Evolutionary conservation across 2,113 vertebrate genomes (phyloP), one percentile per base, ranked within the genome.

Genomic region (Urocolius indicus): DNA sequence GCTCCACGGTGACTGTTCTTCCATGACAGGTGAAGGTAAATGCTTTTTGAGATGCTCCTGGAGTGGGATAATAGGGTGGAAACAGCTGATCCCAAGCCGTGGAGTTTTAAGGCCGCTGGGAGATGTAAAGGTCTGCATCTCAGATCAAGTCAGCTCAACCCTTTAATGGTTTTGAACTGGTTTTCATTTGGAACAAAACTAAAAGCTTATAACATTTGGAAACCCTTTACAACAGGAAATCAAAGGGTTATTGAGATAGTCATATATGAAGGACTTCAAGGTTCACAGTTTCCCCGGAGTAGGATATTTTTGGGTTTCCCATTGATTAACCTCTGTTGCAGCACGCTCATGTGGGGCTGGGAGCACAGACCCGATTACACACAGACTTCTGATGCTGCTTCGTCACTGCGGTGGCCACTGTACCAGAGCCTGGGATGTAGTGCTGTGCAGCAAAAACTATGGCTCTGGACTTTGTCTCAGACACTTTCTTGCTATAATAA

Each of bases 181-280:
- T 94, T 97, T 96, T 95, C 84, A 91, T 95, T 89, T 94, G 57
- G 73, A 41, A 57, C n/a, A 83, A 90, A 76, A 16, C 45, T 48
- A 75, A 94, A 73, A 81, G 46, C 76, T 94, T 94, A 17, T 59
- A 96, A 93, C 95, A 97, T 96, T 96, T 96, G 95, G 94, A 90
- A 94, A 87, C 87, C 77, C 91, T 97, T 97, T 96, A 58, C 73
- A 72, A 57, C 90, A 92, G 95, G 95, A 96, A 95, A 96, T 96
- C 93, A 86, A 95, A 86, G 63, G 72, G 46, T 38, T 58, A 86
- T 81, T 91, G 84, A 79, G 90, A 96, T 90, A 88, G 93, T 48
- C 46, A 89, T 58, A 24, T 61, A 32, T 3, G 71, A 90, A 95
- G 87, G 68, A 93, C 93, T 95, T 95, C 63, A 93, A 94, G 92